A percentile compares a stretch with the other conserved stretches of the same genome.
These are phyloP conservation scores for Phycodurus eques DNA, from an alignment of 2,113 vertebrate genomes.

Conservation along the genomic window DNA sequence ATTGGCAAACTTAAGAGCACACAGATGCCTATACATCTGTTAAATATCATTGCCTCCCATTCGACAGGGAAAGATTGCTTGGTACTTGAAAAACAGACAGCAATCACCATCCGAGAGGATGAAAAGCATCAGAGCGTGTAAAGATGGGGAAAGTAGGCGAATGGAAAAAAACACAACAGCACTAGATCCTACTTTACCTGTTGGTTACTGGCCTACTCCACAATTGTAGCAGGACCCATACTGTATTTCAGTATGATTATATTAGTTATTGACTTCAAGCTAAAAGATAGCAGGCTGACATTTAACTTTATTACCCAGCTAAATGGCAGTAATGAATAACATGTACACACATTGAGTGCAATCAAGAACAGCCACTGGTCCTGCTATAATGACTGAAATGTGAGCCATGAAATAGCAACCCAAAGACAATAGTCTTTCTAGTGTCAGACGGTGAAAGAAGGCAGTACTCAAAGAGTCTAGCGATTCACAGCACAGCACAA, in stretches of 20 bases:
- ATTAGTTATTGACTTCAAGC: not conserved
- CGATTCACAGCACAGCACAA: not conserved
- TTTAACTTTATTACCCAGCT: not conserved
- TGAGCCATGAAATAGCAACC: not conserved
- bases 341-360: too few relatives aligned
- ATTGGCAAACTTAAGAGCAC: slow-evolving; percentile 15
- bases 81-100: slow-evolving; percentile 52
- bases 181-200: not conserved
- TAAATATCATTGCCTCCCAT: slow-evolving; percentile 45
- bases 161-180: slow-evolving; percentile 24
- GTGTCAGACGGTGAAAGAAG: not conserved
- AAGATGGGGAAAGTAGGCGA: slow-evolving; percentile 25
- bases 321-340: not conserved
- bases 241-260: not conserved
- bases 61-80: slow-evolving; percentile 36
- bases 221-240: not conserved
- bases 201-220: not conserved
- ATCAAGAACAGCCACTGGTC: not conserved
- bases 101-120: slow-evolving; percentile 52
- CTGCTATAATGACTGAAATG: not conserved
- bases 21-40: slow-evolving; percentile 49
- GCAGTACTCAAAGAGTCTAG: not conserved
- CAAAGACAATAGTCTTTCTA: not conserved
- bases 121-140: slow-evolving; percentile 51
- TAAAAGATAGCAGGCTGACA: not conserved